phyloP scores from a whole-genome alignment of 1,140 invertebrate genomes.

The Bombus superbus region DNA sequence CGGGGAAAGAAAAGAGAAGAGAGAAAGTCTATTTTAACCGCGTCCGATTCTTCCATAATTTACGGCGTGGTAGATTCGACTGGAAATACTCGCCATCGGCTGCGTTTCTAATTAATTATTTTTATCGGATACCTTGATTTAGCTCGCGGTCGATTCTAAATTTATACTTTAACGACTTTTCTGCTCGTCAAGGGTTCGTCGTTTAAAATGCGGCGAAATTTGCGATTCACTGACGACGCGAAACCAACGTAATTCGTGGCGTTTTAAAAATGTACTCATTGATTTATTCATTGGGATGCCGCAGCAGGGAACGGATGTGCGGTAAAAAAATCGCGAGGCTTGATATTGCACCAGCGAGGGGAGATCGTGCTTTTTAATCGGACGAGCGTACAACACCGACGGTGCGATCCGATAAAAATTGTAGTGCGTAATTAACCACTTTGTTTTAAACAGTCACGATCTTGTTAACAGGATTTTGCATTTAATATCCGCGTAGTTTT shows the following conservation, averaged over 20 bases:
- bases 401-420: slow-evolving; percentile 5
- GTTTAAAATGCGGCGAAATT: background rate
- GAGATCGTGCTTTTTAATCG: background rate
- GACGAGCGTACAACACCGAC: background rate
- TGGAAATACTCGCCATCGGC: background rate
- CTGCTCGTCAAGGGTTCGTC: accelerated
- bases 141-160: background rate
- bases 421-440: background rate
- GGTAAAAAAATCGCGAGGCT: background rate
- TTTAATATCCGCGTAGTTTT: background rate
- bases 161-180: background rate
- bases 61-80: background rate
- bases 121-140: background rate
- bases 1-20: background rate
- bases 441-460: background rate
- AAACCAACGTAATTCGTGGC: background rate
- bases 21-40: background rate
- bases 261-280: background rate
- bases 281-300: background rate
- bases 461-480: background rate
- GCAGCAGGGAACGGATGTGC: background rate
- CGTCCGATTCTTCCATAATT: background rate
- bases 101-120: background rate
- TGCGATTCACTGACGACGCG: background rate
- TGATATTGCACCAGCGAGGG: background rate